A percentile compares a stretch with the other conserved stretches of the same genome.
Evolutionary conservation across 2,888 invertebrate genomes (phyloP).

Genomic region (Synanthedon tipuliformis): DNA sequence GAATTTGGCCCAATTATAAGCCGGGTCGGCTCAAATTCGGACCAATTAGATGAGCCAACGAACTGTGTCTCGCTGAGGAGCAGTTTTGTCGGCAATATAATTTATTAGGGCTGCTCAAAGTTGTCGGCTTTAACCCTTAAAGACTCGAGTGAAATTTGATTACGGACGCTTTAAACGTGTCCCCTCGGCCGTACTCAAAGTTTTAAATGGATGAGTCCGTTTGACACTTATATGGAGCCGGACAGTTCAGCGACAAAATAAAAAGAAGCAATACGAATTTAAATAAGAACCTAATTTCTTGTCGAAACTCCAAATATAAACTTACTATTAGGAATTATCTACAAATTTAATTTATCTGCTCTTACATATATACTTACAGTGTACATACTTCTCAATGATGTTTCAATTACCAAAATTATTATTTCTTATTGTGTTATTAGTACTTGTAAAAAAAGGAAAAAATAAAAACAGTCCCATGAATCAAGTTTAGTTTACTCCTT

Average conservation of each 20-base stretch:
- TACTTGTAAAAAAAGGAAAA: no score
- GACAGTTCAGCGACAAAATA: slow-evolving; percentile 2
- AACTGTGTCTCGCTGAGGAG: slow-evolving; percentile 66
- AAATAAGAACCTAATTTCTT: no score
- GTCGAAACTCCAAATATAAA: no score
- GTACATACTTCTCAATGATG: no score
- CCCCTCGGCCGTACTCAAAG: slow-evolving; percentile 44
- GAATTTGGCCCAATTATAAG: slow-evolving; percentile 61
- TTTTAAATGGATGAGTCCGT: slow-evolving; percentile 54
- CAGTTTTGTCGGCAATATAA: slow-evolving; percentile 70
- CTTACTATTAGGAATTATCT: no score
- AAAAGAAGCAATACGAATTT: neutral
- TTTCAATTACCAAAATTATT: no score
- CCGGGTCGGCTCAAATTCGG: slow-evolving; percentile 60
- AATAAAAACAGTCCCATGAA: neutral
- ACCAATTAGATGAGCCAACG: slow-evolving; percentile 69
- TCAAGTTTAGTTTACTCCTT: slow-evolving; percentile 15
- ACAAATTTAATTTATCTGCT: no score
- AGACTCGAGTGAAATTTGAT: slow-evolving; percentile 68
- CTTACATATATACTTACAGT: no score
- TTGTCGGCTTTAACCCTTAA: slow-evolving; percentile 66
- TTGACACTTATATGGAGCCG: slow-evolving; percentile 12
- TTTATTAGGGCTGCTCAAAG: slow-evolving; percentile 67
- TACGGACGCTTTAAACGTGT: slow-evolving; percentile 60
- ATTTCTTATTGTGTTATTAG: no score